These are phyloP conservation scores for Triplophysa rosa DNA, from an alignment of 2,113 vertebrate species.

Conservation along the genomic window DNA sequence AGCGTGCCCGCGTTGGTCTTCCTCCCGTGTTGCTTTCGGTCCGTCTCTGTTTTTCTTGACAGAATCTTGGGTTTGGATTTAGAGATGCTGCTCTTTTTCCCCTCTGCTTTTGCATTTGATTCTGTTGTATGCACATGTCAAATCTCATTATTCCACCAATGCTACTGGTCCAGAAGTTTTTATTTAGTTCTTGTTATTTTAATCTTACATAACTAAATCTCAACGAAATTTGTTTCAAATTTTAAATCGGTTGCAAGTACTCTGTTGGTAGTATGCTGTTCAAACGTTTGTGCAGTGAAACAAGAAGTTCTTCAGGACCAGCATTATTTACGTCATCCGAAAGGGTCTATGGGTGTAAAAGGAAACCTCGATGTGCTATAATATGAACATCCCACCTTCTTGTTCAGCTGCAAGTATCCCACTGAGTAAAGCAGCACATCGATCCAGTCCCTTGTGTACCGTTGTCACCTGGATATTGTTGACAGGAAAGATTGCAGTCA, in stretches of 20 bases:
- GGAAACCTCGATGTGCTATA: constrained; percentile 2
- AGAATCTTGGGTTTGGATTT: constrained; percentile 47
- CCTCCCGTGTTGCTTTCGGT: constrained; percentile 70
- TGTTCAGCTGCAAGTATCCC: constrained; percentile 80
- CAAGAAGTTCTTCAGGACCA: no score
- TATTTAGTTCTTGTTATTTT: no score
- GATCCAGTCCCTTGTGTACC: constrained; percentile 79
- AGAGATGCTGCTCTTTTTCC: constrained; percentile 36
- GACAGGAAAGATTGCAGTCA: background rate
- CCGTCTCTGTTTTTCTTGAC: constrained; percentile 44
- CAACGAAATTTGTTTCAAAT: no score
- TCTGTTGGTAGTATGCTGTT: no score
- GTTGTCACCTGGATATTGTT: constrained; percentile 70
- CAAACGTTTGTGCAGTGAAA: no score
- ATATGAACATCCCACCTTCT: constrained; percentile 65
- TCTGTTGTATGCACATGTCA: constrained; percentile 55
- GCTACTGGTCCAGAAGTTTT: background rate
- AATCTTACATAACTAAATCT: no score
- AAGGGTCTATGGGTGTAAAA: constrained; percentile 37
- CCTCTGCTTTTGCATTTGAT: constrained; percentile 57
- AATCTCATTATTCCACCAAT: constrained; percentile 33
- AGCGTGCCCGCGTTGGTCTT: constrained; percentile 51
- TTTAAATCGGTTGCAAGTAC: no score
- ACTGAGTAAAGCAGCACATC: constrained; percentile 83
- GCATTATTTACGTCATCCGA: no score